Conservation (phyloP, 1,140 invertebrate species). For the Macrotrachela quadricornifera region DNA sequence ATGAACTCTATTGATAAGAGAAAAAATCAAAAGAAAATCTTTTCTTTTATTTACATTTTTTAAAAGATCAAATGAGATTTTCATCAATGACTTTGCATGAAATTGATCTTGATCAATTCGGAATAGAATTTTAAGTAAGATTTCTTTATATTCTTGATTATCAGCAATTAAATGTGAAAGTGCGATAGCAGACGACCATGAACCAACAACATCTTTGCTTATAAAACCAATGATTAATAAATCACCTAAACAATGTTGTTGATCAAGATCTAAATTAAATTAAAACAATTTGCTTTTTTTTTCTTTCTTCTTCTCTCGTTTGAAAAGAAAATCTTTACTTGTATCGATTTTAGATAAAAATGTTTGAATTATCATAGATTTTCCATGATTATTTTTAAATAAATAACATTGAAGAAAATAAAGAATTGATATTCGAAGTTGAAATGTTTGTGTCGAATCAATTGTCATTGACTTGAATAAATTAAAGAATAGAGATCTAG, state of each 20-base stretch:
- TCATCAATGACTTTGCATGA: too few species aligned
- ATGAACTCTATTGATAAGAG: too few species aligned
- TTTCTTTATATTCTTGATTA: slow-evolving; percentile 65
- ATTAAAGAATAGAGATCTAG: slow-evolving; percentile 69
- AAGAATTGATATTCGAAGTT: slow-evolving; percentile 69
- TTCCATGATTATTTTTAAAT: slow-evolving; percentile 57
- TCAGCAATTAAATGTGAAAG: slow-evolving; percentile 72
- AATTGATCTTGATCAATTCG: slow-evolving; percentile 26
- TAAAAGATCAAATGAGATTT: too few species aligned
- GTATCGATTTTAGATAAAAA: slow-evolving; percentile 15
- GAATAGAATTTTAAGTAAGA: slow-evolving; percentile 68
- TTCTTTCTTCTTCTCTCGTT: too few species aligned
- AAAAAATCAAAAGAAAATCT: too few species aligned
- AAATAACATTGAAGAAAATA: slow-evolving; percentile 93
- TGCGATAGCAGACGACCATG: slow-evolving; percentile 82
- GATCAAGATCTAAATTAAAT: too few species aligned
- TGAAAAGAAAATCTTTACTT: background rate
- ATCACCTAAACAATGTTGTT: too few species aligned
- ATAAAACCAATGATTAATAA: background rate
- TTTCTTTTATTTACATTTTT: too few species aligned
- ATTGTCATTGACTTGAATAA: slow-evolving; percentile 90
- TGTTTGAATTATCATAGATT: background rate
- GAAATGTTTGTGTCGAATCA: slow-evolving; percentile 85
- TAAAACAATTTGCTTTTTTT: too few species aligned
- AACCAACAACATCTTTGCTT: slow-evolving; percentile 53